These are phyloP conservation scores for Streblospio benedicti DNA, from an alignment of 1,140 invertebrate species.

Conservation along the genomic window DNA sequence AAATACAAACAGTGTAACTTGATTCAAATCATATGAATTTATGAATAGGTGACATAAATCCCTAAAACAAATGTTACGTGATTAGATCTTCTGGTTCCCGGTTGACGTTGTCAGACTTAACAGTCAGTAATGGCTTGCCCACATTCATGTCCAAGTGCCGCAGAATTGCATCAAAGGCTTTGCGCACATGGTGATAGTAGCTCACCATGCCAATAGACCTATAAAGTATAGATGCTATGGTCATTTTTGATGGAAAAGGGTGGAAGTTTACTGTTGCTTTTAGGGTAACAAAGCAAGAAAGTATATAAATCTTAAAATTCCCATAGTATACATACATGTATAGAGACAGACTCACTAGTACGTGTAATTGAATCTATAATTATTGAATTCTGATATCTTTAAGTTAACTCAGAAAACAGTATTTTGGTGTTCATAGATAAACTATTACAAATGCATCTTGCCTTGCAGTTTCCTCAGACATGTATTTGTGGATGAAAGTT, in stretches of 20 bases:
- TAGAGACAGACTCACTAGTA: neutral
- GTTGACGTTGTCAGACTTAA: constrained; percentile 87
- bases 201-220: constrained; percentile 89
- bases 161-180: constrained; percentile 92
- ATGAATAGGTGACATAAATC: too few relatives aligned
- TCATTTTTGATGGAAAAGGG: constrained; percentile 97
- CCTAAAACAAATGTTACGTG: constrained; percentile 52
- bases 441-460: too few relatives aligned
- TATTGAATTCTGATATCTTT: too few relatives aligned
- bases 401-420: too few relatives aligned
- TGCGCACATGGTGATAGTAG: constrained; percentile 88
- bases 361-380: too few relatives aligned
- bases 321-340: neutral
- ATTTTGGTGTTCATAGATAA: too few relatives aligned
- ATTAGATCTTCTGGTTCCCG: constrained; percentile 94
- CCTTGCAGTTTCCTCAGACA: constrained; percentile 14
- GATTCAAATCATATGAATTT: too few relatives aligned
- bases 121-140: constrained; percentile 88
- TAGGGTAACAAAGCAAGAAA: too few relatives aligned
- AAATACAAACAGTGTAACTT: too few relatives aligned
- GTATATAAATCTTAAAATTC: too few relatives aligned
- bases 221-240: too few relatives aligned
- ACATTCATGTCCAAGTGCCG: constrained; percentile 92
- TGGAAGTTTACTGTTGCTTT: too few relatives aligned
- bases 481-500: constrained; percentile 53